These are phyloP conservation scores for Nannobrachium achirus DNA, from an alignment of 2,113 vertebrate genomes.

Conservation along the genomic window DNA sequence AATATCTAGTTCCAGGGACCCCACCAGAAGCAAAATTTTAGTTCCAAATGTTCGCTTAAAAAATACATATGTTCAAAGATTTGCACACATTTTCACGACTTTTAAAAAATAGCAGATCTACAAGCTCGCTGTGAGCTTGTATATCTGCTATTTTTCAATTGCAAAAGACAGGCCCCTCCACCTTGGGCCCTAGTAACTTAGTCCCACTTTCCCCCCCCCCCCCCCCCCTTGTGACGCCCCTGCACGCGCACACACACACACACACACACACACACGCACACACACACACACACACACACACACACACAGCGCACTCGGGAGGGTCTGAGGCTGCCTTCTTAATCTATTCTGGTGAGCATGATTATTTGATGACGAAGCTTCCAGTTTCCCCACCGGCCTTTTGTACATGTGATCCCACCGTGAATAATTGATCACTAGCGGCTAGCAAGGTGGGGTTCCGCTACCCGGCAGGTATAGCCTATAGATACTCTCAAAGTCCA, in stretches of 20 bases:
- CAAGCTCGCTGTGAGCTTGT: too few relatives aligned
- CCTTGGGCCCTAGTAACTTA: too few relatives aligned
- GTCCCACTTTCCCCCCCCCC: too few relatives aligned
- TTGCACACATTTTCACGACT: too few relatives aligned
- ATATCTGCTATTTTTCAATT: too few relatives aligned
- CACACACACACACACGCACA: not conserved
- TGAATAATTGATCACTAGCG: conserved; percentile 72
- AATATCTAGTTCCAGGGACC: too few relatives aligned
- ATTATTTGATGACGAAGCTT: conserved; percentile 80
- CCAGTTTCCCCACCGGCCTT: conserved; percentile 69
- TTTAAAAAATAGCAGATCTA: too few relatives aligned
- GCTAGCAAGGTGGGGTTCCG: conserved; percentile 59
- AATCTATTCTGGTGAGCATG: conserved; percentile 71
- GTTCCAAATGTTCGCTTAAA: too few relatives aligned
- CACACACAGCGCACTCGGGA: not conserved
- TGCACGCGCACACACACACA: conserved; percentile 1
- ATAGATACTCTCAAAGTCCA: conserved; percentile 29
- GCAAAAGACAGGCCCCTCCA: too few relatives aligned
- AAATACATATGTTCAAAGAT: too few relatives aligned
- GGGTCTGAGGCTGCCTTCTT: conserved; percentile 26
- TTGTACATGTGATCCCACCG: conserved; percentile 68
- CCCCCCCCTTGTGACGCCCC: too few relatives aligned
- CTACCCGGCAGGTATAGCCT: conserved; percentile 64
- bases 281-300: not conserved
- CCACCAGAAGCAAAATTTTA: too few relatives aligned